phyloP scores from a whole-genome alignment of 2,113 vertebrate species.

The Melanocharis versteri region DNA sequence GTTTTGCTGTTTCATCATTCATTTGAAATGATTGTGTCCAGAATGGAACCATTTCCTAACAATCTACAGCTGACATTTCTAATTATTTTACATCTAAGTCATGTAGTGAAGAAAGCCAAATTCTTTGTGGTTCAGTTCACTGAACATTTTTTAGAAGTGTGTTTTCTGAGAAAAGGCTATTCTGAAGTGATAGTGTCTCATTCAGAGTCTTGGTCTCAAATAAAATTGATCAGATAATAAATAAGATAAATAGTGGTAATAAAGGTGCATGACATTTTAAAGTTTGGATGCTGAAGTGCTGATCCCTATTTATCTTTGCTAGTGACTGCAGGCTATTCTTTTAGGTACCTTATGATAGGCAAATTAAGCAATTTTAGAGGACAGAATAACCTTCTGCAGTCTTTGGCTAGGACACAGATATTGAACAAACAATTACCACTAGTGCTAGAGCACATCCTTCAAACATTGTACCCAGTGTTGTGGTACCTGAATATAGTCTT shows the following conservation, averaged over 20 bases:
- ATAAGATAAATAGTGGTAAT: not conserved
- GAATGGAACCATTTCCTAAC: not conserved
- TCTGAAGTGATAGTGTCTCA: not conserved
- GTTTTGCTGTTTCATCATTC: not conserved
- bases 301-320: not conserved
- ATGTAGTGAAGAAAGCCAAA: not conserved
- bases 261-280: not conserved
- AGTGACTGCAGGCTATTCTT: not conserved
- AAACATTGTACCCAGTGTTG: not conserved
- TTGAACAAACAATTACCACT: not conserved
- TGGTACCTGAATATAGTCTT: not conserved
- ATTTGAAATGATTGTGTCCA: not conserved
- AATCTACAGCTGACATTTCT: not conserved
- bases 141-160: not conserved
- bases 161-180: not conserved
- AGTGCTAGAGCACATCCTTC: not conserved
- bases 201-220: not conserved
- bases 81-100: not conserved
- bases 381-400: not conserved
- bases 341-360: not conserved
- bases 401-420: not conserved
- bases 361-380: conserved; percentile 13
- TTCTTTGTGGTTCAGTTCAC: not conserved
- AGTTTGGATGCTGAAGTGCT: not conserved
- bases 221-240: conserved; percentile 32